phyloP scores from a whole-genome alignment of 2,113 vertebrate genomes.

The Barbus barbus region DNA sequence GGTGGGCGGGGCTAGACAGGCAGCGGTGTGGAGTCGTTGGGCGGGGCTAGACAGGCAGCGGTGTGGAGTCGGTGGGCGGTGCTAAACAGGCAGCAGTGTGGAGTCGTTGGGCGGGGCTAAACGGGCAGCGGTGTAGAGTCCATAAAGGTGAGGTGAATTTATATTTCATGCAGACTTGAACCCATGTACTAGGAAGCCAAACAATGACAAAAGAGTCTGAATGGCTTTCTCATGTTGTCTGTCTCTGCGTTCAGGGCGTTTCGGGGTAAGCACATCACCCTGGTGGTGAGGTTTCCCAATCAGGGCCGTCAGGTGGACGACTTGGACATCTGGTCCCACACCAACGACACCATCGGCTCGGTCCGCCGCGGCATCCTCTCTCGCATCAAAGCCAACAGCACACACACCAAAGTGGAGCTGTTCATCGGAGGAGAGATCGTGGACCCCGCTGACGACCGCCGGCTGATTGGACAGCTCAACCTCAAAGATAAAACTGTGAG shows the following conservation, averaged over 20 bases:
- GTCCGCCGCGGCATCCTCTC: constrained; percentile 92
- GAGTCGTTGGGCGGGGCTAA: too few species aligned
- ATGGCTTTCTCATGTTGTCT: constrained; percentile 17
- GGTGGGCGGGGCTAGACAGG: too few species aligned
- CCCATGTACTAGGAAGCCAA: not conserved
- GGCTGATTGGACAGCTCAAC: constrained; percentile 95
- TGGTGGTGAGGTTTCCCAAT: constrained; percentile 96
- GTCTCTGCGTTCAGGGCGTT: constrained; percentile 84
- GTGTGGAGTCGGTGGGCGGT: too few species aligned
- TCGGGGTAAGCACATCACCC: constrained; percentile 93
- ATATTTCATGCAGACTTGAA: not conserved
- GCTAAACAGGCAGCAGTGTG: too few species aligned
- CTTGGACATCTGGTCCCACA: constrained; percentile 97
- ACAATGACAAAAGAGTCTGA: too few species aligned
- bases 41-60: too few species aligned
- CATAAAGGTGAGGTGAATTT: too few species aligned
- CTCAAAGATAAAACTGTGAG: constrained; percentile 97
- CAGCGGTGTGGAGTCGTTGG: too few species aligned
- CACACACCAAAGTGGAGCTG: constrained; percentile 94
- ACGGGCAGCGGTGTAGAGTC: too few species aligned
- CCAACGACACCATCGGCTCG: constrained; percentile 96
- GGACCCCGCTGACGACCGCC: constrained; percentile 94
- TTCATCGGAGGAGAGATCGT: constrained; percentile 97
- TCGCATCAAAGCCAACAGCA: constrained; percentile 96
- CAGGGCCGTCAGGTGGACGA: constrained; percentile 97